phyloP scores from a whole-genome alignment of 2,888 invertebrate genomes.

The Epistrophella euchroma region DNA sequence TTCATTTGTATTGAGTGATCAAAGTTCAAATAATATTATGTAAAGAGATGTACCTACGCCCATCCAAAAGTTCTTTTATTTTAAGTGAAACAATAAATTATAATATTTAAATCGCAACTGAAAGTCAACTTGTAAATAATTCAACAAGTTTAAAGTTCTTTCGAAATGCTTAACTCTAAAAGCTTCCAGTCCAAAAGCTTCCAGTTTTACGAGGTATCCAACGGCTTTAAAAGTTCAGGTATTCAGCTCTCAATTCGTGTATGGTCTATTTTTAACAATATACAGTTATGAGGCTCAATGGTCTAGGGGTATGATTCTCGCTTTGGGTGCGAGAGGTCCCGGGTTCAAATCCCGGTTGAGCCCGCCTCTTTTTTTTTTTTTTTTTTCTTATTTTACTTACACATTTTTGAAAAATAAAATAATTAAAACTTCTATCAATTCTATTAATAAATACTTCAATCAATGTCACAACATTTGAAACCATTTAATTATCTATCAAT shows the following conservation, averaged over 20 bases:
- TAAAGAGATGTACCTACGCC: too few species aligned
- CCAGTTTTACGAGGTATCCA: too few species aligned
- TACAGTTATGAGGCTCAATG: slow-evolving; percentile 80
- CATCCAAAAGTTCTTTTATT: too few species aligned
- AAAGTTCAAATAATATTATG: too few species aligned
- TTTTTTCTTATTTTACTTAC: neutral
- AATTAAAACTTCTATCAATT: slow-evolving; percentile 16
- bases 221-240: neutral
- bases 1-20: too few species aligned
- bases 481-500: slow-evolving; percentile 67
- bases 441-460: slow-evolving; percentile 48
- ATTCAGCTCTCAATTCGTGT: neutral
- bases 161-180: neutral
- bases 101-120: too few species aligned
- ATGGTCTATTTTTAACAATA: fast-evolving
- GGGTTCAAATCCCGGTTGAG: slow-evolving; percentile 84
- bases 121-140: neutral
- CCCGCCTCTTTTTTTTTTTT: slow-evolving; percentile 74
- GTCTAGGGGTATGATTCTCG: slow-evolving; percentile 84
- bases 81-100: too few species aligned
- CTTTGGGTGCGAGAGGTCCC: slow-evolving; percentile 84
- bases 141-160: neutral
- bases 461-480: slow-evolving; percentile 55
- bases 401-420: neutral
- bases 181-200: neutral